Base-by-base conservation (phyloP, 2,888 invertebrate genomes). In the Macaria liturata region DNA sequence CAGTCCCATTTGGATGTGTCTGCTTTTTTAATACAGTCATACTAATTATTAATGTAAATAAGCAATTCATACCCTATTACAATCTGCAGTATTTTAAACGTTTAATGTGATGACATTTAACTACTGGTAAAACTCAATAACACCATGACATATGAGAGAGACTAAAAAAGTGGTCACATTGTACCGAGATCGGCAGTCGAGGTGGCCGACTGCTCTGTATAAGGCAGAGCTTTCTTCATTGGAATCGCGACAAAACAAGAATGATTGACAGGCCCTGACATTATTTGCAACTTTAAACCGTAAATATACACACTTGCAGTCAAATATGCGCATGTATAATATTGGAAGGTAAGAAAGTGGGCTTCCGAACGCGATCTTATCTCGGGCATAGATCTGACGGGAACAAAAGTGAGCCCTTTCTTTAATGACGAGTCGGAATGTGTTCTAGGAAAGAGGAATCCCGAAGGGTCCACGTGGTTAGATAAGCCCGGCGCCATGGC, bases 401-500 rank as follows among this genome's bases (percentile, higher is more conserved):
- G 32, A 56, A 67, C 54, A 65, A 62, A 62, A 65, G 58, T 64
- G 60, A 69, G 64, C 60, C 66, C 64, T 69, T 68, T 71, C 66
- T 4, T 65, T 72, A 67, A 68, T 65, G 65, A 67, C 8, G 49
- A 50, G 49, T 58, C 54, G 78, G 80, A 85, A 82, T 81, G 83
- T 74, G 65, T 82, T 85, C 83, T 81, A 76, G 76, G 84, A 84
- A 83, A 64, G 66, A 74, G 76, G 77, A 77, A 78, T 72, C 76
- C 49, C 52, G 74, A 75, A 75, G 70, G 70, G 71, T 70, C 80
- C 86, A 87, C 84, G 86, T 85, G 86, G 77, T 75, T 42, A 69
- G 88, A 88, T 88, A 88, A 86, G 75, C 62, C 71, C 73, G 88
- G 88, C 89, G 90, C 89, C 88, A 78, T 75, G 72, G 69, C 74